Base-by-base conservation (phyloP, 2,888 invertebrate genomes). In the Copidosoma aretas region DNA sequence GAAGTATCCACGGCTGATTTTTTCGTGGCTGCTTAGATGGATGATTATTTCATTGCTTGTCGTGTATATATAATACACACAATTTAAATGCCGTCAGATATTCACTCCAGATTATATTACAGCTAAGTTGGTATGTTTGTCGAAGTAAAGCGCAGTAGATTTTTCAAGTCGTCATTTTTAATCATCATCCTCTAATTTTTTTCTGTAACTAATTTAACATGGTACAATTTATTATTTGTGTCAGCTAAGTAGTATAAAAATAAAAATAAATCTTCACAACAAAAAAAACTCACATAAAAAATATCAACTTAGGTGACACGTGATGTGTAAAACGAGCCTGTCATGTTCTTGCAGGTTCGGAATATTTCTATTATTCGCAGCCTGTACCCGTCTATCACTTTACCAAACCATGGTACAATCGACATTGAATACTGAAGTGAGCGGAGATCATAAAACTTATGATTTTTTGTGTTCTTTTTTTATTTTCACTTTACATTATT, bases 391-490 rank as follows among this genome's bases (percentile, higher is more conserved):
- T 77, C 77, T 82, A 77, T 82, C 81, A 81, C 78, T 84, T 82
- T 82, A 82, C 80, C 79, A 79, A 77, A 75, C 83, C 83, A 75
- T 83, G 82, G 83, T 84, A 84, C 80, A 84, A 84, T 81, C 79
- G 77, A 76, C 77, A 79, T 81, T 82, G 80, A 81, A 75, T 77
- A 76, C 59, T 63, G 58, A 73, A 69, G 73, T 71, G 71, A 71
- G 71, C 71, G 65, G 60, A 68, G 63, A 70, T 66, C 70, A 56
- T 66, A 56, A 67, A 63, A 64, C 65, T 64, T 68, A 66, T 32
- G 32, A 32, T 61, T 67, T n/a, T 25, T 39, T 60, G 43, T 46
- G 43, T 46, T 46, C 46, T 58, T 15, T 14, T 56, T 68, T 66
- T 32, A 52, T 58, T 52, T 52, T 53, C 15, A 39, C 32, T 61